Conservation (phyloP, 2,888 invertebrate species). For the Cryptocheilus praepositus region DNA sequence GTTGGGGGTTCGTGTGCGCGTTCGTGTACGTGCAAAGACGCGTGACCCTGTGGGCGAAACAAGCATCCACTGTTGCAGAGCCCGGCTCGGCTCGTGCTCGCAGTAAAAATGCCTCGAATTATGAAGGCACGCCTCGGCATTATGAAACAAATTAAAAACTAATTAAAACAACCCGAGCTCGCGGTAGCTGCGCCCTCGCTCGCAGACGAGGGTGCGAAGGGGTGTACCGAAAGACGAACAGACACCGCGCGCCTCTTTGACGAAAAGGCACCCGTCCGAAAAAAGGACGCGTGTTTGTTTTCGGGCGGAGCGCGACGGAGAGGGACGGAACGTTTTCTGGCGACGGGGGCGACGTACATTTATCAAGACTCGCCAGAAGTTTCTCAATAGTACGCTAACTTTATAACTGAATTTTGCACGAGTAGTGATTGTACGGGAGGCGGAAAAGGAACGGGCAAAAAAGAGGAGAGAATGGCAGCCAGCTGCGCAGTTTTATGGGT, state of each 20-base stretch:
- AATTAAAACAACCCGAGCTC: slow-evolving; percentile 65
- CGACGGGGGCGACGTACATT: too few relatives aligned
- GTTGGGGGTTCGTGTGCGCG: neutral
- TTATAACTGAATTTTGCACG: too few relatives aligned
- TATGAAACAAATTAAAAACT: slow-evolving; percentile 70
- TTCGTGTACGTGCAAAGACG: neutral
- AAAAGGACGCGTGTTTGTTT: neutral
- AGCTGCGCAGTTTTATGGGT: too few relatives aligned
- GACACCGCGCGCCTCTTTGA: neutral
- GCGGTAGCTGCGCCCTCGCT: neutral
- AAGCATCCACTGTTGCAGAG: slow-evolving; percentile 34
- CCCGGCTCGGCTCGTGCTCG: slow-evolving; percentile 37
- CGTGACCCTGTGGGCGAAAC: slow-evolving; percentile 11
- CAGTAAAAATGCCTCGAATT: slow-evolving; percentile 63
- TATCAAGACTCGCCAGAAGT: too few relatives aligned
- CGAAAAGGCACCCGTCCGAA: neutral
- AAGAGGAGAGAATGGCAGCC: too few relatives aligned
- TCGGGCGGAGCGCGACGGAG: neutral
- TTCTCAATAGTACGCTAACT: too few relatives aligned
- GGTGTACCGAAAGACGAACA: neutral
- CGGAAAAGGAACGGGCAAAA: too few relatives aligned
- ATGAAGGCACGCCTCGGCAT: slow-evolving; percentile 63
- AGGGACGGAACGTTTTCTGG: neutral
- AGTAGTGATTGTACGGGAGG: too few relatives aligned
- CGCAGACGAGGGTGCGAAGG: neutral